phyloP scores from a whole-genome alignment of 2,797 vertebrate species.

The Bradypodion ventrale region DNA sequence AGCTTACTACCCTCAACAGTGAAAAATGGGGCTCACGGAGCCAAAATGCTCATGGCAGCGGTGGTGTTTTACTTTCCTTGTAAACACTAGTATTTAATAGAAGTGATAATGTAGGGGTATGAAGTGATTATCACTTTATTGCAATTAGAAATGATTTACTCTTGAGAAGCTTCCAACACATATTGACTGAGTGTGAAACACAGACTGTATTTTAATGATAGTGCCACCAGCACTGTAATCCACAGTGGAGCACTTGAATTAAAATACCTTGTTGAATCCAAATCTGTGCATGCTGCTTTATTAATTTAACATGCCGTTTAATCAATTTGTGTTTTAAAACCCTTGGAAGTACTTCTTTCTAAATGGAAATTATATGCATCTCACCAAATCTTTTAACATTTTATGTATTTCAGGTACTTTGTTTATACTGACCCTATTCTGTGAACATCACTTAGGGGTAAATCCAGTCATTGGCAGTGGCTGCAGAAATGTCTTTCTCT shows the following conservation, averaged over 20 bases:
- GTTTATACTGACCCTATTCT: not conserved
- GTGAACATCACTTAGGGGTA: not conserved
- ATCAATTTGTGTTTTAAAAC: slow-evolving; percentile 16
- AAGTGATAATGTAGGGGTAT: not conserved
- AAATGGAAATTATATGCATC: not conserved
- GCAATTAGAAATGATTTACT: slow-evolving; percentile 3
- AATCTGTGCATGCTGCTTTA: slow-evolving; percentile 9
- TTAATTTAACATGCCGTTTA: slow-evolving; percentile 17
- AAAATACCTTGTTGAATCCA: slow-evolving; percentile 17
- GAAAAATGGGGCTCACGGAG: not conserved
- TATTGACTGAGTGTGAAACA: not conserved
- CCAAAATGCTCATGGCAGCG: not conserved
- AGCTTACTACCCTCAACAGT: not conserved
- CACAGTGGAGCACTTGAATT: slow-evolving; percentile 8
- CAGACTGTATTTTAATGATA: not conserved
- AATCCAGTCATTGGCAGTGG: not conserved
- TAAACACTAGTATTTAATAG: not conserved
- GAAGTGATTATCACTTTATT: not conserved
- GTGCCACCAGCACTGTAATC: slow-evolving; percentile 3
- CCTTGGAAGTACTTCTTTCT: not conserved
- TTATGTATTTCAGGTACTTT: not conserved
- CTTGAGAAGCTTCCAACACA: not conserved
- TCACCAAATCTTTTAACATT: not conserved
- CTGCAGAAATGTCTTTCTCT: not conserved
- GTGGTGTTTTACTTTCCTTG: not conserved